phyloP scores from a whole-genome alignment of 2,113 vertebrate species.

The Zosterops borbonicus region DNA sequence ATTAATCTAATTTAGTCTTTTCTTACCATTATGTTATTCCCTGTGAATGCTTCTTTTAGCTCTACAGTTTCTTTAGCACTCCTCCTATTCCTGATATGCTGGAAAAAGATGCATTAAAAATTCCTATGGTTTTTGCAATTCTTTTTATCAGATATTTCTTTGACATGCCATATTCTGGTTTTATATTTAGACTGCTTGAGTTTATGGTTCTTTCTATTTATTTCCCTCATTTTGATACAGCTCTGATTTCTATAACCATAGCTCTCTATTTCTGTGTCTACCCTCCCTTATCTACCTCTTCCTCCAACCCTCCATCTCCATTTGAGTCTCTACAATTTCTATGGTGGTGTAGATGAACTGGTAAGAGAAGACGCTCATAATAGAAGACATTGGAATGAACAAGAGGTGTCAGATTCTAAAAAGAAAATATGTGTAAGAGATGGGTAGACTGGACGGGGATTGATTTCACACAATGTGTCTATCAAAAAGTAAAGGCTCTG shows the following conservation, averaged over 20 bases:
- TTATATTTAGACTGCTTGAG: neutral
- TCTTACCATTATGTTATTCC: neutral
- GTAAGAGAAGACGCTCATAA: neutral
- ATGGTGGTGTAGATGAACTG: neutral
- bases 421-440: neutral
- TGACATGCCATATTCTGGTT: neutral
- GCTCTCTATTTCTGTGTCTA: neutral
- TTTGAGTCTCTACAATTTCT: neutral
- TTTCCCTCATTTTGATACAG: neutral
- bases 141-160: neutral
- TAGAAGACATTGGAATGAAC: neutral
- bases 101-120: neutral
- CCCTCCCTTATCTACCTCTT: rapidly evolving
- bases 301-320: rapidly evolving
- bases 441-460: neutral
- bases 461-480: neutral
- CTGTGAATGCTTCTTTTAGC: neutral
- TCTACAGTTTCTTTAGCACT: neutral
- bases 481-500: neutral
- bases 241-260: neutral
- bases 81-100: neutral
- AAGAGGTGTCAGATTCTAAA: neutral
- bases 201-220: neutral
- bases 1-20: neutral
- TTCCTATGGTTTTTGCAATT: neutral